phyloP scores from a whole-genome alignment of 2,888 invertebrate species.

The Ormyrus nitidulus region DNA sequence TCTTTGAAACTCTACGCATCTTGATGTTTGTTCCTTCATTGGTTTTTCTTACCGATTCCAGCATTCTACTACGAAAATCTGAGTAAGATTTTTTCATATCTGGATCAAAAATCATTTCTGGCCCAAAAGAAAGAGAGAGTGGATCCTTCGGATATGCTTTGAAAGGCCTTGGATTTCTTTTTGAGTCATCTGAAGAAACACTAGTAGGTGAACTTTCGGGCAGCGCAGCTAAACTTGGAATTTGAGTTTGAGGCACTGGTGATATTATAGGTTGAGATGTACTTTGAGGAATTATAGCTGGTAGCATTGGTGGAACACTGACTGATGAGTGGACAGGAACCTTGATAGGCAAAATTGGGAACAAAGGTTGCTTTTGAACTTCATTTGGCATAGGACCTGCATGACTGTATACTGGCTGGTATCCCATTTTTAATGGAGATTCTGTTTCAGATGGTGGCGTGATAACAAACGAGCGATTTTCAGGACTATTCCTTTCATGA shows the following conservation, averaged over 20 bases:
- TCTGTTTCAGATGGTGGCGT: slow-evolving; percentile 69
- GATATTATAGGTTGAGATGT: neutral
- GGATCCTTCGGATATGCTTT: slow-evolving; percentile 86
- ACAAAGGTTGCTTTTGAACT: slow-evolving; percentile 31
- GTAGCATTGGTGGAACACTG: slow-evolving; percentile 20
- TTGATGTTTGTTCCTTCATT: slow-evolving; percentile 83
- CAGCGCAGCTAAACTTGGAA: slow-evolving; percentile 44
- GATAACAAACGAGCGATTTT: slow-evolving; percentile 63
- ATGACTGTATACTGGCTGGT: slow-evolving; percentile 59
- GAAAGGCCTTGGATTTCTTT: slow-evolving; percentile 79
- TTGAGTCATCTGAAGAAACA: slow-evolving; percentile 60
- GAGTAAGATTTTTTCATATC: slow-evolving; percentile 83
- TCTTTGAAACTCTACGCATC: slow-evolving; percentile 77
- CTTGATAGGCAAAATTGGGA: slow-evolving; percentile 52
- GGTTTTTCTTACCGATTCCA: slow-evolving; percentile 81
- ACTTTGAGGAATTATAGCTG: slow-evolving; percentile 27
- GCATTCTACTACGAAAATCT: slow-evolving; percentile 82
- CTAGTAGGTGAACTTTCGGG: slow-evolving; percentile 40
- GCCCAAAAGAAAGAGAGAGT: slow-evolving; percentile 77
- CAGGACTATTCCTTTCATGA: slow-evolving; percentile 63
- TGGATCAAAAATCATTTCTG: slow-evolving; percentile 77
- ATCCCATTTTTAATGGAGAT: slow-evolving; percentile 64
- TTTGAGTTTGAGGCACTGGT: slow-evolving; percentile 8
- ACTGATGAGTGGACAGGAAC: slow-evolving; percentile 52
- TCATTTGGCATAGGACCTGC: neutral